Conservation (phyloP, 35 echinoderm and acorn worm species). For the Lytechinus variegatus region DNA sequence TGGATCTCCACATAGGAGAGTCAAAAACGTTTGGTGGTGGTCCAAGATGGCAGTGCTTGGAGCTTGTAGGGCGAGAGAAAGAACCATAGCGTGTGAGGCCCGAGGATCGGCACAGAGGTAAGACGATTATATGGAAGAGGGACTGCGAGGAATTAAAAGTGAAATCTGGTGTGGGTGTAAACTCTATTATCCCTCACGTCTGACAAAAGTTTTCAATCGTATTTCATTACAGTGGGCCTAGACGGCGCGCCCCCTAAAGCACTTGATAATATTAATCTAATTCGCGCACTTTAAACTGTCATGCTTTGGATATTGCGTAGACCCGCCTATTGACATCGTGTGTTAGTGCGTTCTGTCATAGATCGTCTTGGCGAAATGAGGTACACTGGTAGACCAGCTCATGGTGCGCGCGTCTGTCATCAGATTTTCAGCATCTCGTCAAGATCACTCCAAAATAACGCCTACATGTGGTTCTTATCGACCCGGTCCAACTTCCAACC, state of each 20-base stretch:
- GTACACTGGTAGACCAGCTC: constrained; percentile 21
- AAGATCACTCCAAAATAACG: constrained; percentile 37
- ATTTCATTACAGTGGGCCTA: constrained; percentile 39
- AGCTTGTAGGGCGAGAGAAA: constrained; percentile 10
- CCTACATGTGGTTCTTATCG: constrained; percentile 50
- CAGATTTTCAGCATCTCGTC: constrained; percentile 18
- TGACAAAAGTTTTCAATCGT: constrained; percentile 29
- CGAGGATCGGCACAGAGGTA: constrained; percentile 16
- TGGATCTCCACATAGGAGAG: background rate
- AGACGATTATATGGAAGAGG: constrained; percentile 32
- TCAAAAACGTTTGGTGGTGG: background rate
- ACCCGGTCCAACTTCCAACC: constrained; percentile 20
- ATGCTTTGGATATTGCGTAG: background rate
- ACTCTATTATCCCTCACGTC: constrained; percentile 15
- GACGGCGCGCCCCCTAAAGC: constrained; percentile 22
- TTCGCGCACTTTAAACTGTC: constrained; percentile 38
- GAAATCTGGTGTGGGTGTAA: constrained; percentile 41
- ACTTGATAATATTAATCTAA: constrained; percentile 34
- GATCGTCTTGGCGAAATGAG: background rate
- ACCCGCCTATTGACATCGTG: constrained; percentile 31
- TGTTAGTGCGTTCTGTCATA: background rate
- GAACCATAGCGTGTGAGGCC: constrained; percentile 2
- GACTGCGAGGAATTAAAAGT: constrained; percentile 10
- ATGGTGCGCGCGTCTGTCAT: constrained; percentile 36
- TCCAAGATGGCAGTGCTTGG: background rate